Evolutionary conservation across 2,888 invertebrate species (phyloP), one percentile per base, ranked within the genome.

Genomic region (Lissocephala sabroskyi): DNA sequence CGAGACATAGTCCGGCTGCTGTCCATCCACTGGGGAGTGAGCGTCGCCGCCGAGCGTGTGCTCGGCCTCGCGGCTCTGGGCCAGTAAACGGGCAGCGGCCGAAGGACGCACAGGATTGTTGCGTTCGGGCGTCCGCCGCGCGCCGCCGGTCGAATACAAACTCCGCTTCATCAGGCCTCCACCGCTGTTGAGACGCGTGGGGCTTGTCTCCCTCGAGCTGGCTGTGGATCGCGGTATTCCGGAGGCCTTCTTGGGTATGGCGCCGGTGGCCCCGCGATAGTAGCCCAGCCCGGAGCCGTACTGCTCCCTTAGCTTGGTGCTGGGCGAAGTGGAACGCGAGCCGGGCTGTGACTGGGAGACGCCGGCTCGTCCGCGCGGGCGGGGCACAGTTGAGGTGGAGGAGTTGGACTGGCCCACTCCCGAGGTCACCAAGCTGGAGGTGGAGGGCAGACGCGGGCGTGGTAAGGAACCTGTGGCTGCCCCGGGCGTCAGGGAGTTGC

Each of bases 261-360:
- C 85, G 56, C 85, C 86, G 1, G 87, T 86, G 28, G 59, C 64
- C 1, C 78, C 76, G 14, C 76, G 66, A 50, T 84, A 83, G 23
- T 81, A 73, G 29, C 79, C 64, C 45, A 66, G 7, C 14, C 67
- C 39, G 16, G 64, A 57, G 17, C 80, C 73, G 41, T 79, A 91
- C 49, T 90, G 87, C 79, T 93, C 93, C 49, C 90, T 90, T 59
- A 92, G 85, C 56, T 95, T 90, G 0, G 96, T 94, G 48, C 96
- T 94, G 0, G 98, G 97, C 0, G 97, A 97, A 43, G 95, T 95
- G 3, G 96, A 96, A 32, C 98, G 88, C 65, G 97, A 97, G 40
- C 95, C 94, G 5, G 98, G 97, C 86, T 97, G 97, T 35, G 96
- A 97, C 86, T 97, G 97, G 1, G 96, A 96, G 9, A 94, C 92